Evolutionary conservation across 2,888 invertebrate species (phyloP).

Genomic region (Andrena bucephala): DNA sequence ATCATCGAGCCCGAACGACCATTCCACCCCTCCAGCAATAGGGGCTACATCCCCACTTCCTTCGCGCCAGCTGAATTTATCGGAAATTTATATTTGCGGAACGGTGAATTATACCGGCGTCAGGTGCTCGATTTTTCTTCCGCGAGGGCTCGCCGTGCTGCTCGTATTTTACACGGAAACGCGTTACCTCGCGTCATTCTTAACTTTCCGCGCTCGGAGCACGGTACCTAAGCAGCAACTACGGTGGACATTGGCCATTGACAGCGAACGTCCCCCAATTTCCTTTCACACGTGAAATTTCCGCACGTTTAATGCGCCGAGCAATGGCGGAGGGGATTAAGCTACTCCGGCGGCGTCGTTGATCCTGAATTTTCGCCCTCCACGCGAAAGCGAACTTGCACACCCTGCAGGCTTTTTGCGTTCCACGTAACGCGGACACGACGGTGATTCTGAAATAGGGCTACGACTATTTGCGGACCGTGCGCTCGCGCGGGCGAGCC

Average conservation of each 20-base stretch:
- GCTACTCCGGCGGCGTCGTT: no score
- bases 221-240: neutral
- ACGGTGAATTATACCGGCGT: constrained; percentile 59
- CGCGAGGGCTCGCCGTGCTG: neutral
- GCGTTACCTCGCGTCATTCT: constrained; percentile 1
- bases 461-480: constrained; percentile 4
- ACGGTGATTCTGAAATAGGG: neutral
- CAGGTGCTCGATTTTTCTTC: constrained; percentile 58
- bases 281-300: no score
- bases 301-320: no score
- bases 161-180: constrained; percentile 46
- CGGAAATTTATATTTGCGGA: constrained; percentile 58
- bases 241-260: no score
- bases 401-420: neutral
- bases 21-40: neutral
- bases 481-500: neutral
- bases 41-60: neutral
- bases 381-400: neutral
- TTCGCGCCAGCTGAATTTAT: constrained; percentile 42
- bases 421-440: neutral
- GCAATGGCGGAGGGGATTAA: no score
- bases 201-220: neutral
- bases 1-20: constrained; percentile 38
- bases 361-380: no score
- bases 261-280: no score